Evolutionary conservation across 2,888 invertebrate species (phyloP).

Genomic region (Drosophila pullipes): DNA sequence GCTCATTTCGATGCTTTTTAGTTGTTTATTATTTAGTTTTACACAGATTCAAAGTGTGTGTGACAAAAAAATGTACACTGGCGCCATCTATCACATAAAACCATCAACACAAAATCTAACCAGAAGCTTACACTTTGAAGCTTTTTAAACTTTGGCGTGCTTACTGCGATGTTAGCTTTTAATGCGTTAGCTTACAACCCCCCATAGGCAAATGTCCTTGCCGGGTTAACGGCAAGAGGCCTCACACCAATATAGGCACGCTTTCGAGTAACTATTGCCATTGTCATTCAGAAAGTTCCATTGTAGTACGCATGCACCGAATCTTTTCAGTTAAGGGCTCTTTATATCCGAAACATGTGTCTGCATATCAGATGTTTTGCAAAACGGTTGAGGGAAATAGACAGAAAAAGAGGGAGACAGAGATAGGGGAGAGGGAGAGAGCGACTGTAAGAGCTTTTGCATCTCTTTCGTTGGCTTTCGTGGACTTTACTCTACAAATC

Average conservation of each 20-base stretch:
- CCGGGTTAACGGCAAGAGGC: slow-evolving; percentile 15
- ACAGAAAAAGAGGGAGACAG: background rate
- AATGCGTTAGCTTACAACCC: slow-evolving; percentile 26
- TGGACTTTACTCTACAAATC: background rate
- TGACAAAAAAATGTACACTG: background rate
- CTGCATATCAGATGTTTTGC: slow-evolving; percentile 65
- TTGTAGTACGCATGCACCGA: slow-evolving; percentile 68
- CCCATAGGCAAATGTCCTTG: slow-evolving; percentile 43
- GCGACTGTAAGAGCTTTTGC: background rate
- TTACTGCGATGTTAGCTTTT: slow-evolving; percentile 26
- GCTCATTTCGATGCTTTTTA: slow-evolving; percentile 7
- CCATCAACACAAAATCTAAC: background rate
- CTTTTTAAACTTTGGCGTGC: slow-evolving; percentile 9
- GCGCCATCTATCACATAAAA: slow-evolving; percentile 49
- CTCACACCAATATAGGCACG: background rate
- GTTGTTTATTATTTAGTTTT: slow-evolving; percentile 34
- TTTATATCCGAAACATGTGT: slow-evolving; percentile 60
- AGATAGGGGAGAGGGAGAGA: too few species aligned
- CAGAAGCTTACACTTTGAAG: slow-evolving; percentile 7
- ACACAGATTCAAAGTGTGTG: background rate
- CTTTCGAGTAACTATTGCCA: slow-evolving; percentile 15
- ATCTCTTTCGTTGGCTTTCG: background rate
- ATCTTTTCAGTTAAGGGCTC: slow-evolving; percentile 32
- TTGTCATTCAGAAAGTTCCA: slow-evolving; percentile 68
- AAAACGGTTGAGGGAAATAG: background rate